phyloP scores from a whole-genome alignment of 1,140 invertebrate genomes.

The Dendroctonus valens region DNA sequence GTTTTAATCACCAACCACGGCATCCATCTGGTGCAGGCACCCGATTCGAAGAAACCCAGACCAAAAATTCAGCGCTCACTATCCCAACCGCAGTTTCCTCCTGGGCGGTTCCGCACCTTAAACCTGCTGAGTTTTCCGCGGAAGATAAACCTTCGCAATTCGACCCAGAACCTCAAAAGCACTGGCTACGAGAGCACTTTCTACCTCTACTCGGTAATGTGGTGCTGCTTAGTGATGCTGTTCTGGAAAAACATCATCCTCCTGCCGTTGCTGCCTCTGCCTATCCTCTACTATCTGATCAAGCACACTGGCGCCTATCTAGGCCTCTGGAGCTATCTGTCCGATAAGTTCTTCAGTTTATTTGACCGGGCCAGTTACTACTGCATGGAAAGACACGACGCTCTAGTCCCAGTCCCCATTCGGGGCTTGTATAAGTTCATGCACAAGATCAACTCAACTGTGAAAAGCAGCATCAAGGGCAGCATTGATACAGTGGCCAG shows the following conservation, averaged over 20 bases:
- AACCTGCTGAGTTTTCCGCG: constrained; percentile 30
- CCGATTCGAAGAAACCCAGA: constrained; percentile 21
- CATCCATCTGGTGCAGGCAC: constrained; percentile 32
- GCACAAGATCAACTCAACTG: constrained; percentile 51
- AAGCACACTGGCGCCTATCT: constrained; percentile 59
- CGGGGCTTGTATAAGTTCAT: constrained; percentile 56
- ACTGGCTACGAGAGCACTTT: constrained; percentile 45
- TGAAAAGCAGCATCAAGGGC: constrained; percentile 54
- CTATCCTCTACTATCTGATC: constrained; percentile 62
- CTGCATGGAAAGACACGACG: constrained; percentile 53
- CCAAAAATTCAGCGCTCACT: constrained; percentile 43
- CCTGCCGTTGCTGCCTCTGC: constrained; percentile 65
- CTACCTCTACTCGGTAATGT: constrained; percentile 67
- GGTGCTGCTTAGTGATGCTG: constrained; percentile 67
- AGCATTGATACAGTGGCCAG: constrained; percentile 60
- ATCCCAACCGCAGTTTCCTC: constrained; percentile 43
- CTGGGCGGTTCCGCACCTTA: constrained; percentile 22
- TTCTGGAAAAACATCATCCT: constrained; percentile 72
- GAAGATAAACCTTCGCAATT: constrained; percentile 32
- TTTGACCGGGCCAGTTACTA: constrained; percentile 38
- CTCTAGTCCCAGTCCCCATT: constrained; percentile 56
- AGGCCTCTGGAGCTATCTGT: constrained; percentile 52
- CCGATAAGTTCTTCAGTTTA: constrained; percentile 41
- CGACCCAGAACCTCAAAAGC: constrained; percentile 29
- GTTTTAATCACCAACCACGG: constrained; percentile 36